phyloP scores from a whole-genome alignment of 2,113 vertebrate species.

The Penelope pileata region DNA sequence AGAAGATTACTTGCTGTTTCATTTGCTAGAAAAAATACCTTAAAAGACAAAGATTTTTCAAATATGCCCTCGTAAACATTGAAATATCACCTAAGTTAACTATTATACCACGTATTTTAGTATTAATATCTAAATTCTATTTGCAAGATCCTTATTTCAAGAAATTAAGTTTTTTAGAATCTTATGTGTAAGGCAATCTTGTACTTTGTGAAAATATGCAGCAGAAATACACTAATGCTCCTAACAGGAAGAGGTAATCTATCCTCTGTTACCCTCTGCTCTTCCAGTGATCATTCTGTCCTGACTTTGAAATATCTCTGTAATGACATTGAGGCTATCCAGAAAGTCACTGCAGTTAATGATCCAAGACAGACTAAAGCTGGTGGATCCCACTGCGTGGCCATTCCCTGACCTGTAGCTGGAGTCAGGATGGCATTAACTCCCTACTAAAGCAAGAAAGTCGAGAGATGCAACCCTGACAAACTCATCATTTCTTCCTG shows the following conservation, averaged over 20 bases:
- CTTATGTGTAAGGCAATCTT: rapidly evolving
- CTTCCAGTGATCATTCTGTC: neutral
- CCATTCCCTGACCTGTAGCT: neutral
- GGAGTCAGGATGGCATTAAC: neutral
- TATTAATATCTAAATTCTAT: neutral
- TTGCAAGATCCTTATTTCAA: neutral
- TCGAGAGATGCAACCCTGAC: neutral
- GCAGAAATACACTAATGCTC: neutral
- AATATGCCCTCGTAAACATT: neutral
- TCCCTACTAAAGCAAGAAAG: neutral
- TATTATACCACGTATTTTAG: neutral
- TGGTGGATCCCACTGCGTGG: neutral
- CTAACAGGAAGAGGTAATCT: neutral
- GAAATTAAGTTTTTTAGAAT: neutral
- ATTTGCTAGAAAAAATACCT: neutral
- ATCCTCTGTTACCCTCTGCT: neutral
- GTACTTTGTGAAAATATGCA: neutral
- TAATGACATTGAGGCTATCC: neutral
- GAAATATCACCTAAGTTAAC: neutral
- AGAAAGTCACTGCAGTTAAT: neutral
- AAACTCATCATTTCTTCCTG: neutral
- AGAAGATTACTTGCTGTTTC: rapidly evolving
- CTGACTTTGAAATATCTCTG: neutral
- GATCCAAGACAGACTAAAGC: neutral
- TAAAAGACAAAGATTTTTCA: neutral